Percentiles rank a stretch among this genome's conserved stretches.
phyloP scores from a whole-genome alignment of 2,888 invertebrate species.

The Rhabditoides inermis region DNA sequence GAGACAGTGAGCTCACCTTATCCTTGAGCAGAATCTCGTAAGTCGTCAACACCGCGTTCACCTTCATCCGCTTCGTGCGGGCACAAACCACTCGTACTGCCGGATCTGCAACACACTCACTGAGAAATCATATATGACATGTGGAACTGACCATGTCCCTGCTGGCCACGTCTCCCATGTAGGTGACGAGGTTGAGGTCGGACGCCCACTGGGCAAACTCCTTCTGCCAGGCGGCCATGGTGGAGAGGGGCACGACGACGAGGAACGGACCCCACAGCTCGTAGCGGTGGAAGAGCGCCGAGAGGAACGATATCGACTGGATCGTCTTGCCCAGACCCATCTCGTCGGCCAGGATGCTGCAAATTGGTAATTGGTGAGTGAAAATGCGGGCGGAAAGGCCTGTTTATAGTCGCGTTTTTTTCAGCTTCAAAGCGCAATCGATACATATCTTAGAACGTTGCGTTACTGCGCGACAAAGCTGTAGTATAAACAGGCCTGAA shows the following conservation, averaged over 20 bases:
- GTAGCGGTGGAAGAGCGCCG: slow-evolving; percentile 81
- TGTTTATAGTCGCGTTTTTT: too few relatives aligned
- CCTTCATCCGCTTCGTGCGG: too few relatives aligned
- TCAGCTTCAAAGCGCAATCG: too few relatives aligned
- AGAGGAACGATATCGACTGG: slow-evolving; percentile 89
- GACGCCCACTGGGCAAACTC: slow-evolving; percentile 95
- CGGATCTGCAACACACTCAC: slow-evolving; percentile 77
- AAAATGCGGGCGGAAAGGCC: too few relatives aligned
- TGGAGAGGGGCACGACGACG: slow-evolving; percentile 91
- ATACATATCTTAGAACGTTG: too few relatives aligned
- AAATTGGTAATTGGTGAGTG: too few relatives aligned
- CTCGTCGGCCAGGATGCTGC: slow-evolving; percentile 90
- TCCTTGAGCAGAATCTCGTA: slow-evolving; percentile 49
- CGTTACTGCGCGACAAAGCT: too few relatives aligned
- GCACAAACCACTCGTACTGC: slow-evolving; percentile 77
- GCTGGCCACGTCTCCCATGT: slow-evolving; percentile 86
- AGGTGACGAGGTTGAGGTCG: slow-evolving; percentile 89
- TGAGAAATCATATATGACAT: background rate
- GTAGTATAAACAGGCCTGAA: too few relatives aligned
- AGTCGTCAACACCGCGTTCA: slow-evolving; percentile 43
- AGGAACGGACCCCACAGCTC: slow-evolving; percentile 90
- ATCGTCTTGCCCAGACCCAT: slow-evolving; percentile 96
- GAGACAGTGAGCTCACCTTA: slow-evolving; percentile 18
- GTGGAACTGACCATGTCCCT: slow-evolving; percentile 69
- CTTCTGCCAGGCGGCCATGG: slow-evolving; percentile 98